Evolutionary conservation across 1,140 invertebrate genomes (phyloP).

Genomic region (Lordiphosa collinella): DNA sequence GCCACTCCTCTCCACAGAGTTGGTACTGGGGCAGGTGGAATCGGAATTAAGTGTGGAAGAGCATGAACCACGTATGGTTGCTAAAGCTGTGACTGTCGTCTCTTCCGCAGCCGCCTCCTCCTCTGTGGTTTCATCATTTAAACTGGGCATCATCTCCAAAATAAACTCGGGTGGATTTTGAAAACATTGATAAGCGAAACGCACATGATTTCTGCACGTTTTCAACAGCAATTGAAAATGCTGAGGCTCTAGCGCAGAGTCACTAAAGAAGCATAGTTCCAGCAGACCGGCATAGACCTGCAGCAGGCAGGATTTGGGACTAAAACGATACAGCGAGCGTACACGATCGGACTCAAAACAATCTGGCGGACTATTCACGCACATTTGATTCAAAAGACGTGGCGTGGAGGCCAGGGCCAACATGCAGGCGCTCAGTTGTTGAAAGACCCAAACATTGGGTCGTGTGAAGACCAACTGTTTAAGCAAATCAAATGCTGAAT

Average conservation of each 20-base stretch:
- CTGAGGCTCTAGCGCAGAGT: constrained; percentile 19
- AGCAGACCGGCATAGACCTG: constrained; percentile 68
- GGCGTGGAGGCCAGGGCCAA: constrained; percentile 18
- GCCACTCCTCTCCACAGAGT: neutral
- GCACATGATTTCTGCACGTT: constrained; percentile 60
- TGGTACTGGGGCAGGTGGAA: constrained; percentile 4
- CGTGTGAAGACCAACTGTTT: constrained; percentile 64
- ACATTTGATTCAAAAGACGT: constrained; percentile 39
- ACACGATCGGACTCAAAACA: constrained; percentile 62
- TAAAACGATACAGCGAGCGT: constrained; percentile 57
- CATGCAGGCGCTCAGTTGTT: constrained; percentile 51
- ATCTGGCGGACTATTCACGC: constrained; percentile 40
- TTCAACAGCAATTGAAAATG: constrained; percentile 50
- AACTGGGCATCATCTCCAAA: constrained; percentile 44
- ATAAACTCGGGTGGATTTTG: constrained; percentile 57
- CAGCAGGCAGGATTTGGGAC: constrained; percentile 57
- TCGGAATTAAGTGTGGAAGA: constrained; percentile 4
- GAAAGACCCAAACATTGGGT: constrained; percentile 64
- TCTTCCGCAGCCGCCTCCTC: constrained; percentile 23
- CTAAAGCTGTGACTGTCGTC: neutral
- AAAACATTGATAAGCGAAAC: constrained; percentile 64
- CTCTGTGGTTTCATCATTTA: constrained; percentile 51
- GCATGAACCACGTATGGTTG: neutral
- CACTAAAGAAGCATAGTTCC: constrained; percentile 56
- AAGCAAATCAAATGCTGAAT: constrained; percentile 38